A percentile compares a stretch with the other conserved stretches of the same genome.
These are phyloP conservation scores for Bergia sp. DNA, from an alignment of 92 coral and sea anemone genomes.

Conservation along the genomic window DNA sequence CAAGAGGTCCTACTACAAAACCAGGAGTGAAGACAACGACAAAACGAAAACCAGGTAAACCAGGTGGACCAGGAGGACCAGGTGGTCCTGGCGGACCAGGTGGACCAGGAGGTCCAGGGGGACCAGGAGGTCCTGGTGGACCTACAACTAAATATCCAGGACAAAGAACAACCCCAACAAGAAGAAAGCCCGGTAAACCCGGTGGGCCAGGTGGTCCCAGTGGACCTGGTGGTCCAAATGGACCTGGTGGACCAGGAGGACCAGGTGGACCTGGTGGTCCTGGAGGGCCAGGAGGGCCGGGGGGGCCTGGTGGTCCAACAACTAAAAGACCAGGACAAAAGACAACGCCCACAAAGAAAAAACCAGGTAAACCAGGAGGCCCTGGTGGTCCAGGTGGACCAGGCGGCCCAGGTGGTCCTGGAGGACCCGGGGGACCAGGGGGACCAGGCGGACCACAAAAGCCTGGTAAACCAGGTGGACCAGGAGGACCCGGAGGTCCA, in stretches of 20 bases:
- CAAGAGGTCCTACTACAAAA: slow-evolving; percentile 55
- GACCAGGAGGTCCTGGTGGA: slow-evolving; percentile 69
- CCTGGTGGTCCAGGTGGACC: slow-evolving; percentile 60
- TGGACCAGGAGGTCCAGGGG: slow-evolving; percentile 83
- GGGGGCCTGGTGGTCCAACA: slow-evolving; percentile 60
- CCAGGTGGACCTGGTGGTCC: slow-evolving; percentile 61
- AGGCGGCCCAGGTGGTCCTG: slow-evolving; percentile 66
- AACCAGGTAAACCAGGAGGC: slow-evolving; percentile 64
- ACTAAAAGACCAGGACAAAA: slow-evolving; percentile 51
- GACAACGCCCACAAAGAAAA: slow-evolving; percentile 42
- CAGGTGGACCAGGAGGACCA: slow-evolving; percentile 85
- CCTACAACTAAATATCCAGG: slow-evolving; percentile 21
- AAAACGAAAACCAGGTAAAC: slow-evolving; percentile 64
- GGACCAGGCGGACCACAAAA: slow-evolving; percentile 74
- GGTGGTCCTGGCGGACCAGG: slow-evolving; percentile 88
- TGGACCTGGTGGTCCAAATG: slow-evolving; percentile 77
- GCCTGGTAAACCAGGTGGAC: slow-evolving; percentile 74
- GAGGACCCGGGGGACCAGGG: slow-evolving; percentile 73
- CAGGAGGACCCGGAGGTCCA: slow-evolving; percentile 49
- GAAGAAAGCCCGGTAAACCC: slow-evolving; percentile 44
- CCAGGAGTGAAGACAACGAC: slow-evolving; percentile 66
- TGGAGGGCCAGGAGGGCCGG: slow-evolving; percentile 52
- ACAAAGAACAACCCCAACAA: slow-evolving; percentile 21
- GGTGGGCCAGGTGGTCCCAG: slow-evolving; percentile 71
- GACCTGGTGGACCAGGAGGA: slow-evolving; percentile 71